Percentiles rank a stretch among this genome's conserved stretches.
Conservation (phyloP, 2,113 vertebrate genomes). For the Xenopus laevis region DNA sequence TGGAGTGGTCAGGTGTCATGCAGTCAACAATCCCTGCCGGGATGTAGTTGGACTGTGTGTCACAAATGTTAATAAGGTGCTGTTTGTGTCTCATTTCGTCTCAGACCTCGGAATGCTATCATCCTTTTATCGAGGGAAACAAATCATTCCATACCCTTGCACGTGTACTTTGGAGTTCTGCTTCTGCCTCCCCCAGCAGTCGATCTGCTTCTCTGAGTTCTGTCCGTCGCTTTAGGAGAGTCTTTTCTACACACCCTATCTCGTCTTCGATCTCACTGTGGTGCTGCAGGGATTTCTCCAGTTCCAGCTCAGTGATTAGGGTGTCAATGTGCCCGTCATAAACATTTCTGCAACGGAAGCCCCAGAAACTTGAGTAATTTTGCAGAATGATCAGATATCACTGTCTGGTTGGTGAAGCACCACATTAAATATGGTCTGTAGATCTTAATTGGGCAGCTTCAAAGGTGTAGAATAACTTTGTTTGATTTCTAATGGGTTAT, state of each 20-base stretch:
- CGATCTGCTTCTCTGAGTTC: constrained; percentile 80
- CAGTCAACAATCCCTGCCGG: too few relatives aligned
- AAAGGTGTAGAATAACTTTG: too few relatives aligned
- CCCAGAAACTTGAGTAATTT: neutral
- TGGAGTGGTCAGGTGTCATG: neutral
- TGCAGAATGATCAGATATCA: neutral
- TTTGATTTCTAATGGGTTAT: too few relatives aligned
- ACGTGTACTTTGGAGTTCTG: constrained; percentile 62
- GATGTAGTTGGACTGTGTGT: too few relatives aligned
- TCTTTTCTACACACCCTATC: constrained; percentile 74
- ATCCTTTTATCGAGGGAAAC: too few relatives aligned
- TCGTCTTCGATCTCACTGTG: constrained; percentile 65
- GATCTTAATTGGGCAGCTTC: too few relatives aligned
- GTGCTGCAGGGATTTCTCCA: constrained; percentile 61
- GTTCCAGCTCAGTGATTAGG: constrained; percentile 61
- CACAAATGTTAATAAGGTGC: too few relatives aligned
- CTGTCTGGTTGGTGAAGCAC: too few relatives aligned
- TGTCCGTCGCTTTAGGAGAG: constrained; percentile 73
- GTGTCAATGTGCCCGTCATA: constrained; percentile 54
- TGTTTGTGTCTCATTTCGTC: too few relatives aligned
- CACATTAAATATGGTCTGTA: neutral
- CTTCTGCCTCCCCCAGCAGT: constrained; percentile 75
- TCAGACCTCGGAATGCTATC: too few relatives aligned
- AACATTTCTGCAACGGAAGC: constrained; percentile 56
- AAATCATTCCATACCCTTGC: constrained; percentile 60